Base-by-base conservation (phyloP, 2,888 invertebrate species). In the Meiosimyza platycephala region DNA sequence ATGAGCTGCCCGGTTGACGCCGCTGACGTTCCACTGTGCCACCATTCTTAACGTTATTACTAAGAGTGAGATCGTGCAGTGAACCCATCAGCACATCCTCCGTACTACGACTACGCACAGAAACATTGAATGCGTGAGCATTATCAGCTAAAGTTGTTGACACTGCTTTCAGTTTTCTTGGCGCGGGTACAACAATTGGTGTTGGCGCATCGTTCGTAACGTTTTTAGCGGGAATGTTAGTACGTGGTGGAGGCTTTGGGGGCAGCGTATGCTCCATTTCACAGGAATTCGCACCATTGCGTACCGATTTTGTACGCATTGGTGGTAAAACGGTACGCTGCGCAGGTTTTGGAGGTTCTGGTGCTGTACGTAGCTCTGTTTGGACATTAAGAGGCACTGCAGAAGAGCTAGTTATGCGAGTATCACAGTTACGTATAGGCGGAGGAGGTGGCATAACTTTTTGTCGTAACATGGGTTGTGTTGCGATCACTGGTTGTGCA, bases 301-400 rank as follows among this genome's bases (percentile, higher is more conserved):
- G 79, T 13, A 81, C 83, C 9, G 85, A 84, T 60, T 83, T 82
- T 1, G 86, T 80, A 48, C 86, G 84, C 48, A 79, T 77, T 74
- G 79, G 81, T 69, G 81, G 81, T 77, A 77, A 76, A 74, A 64
- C 78, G 70, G 72, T 78, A 74, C 73, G 83, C 73, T 80, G 78
- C 60, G 74, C 81, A 60, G 76, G 80, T 75, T 79, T 74, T 71
- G 79, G 77, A 66, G 77, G 50, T 63, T 60, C 67, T 59, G 9
- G 15, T 0, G 40, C 40, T 28, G 28, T 28, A 40, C 40, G 57
- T 4, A 4, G 40, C 40, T 40, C 28, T 40, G 16, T 13, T 12
- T 2, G 33, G n/a, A 18, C 40, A 54, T 9, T 28, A 15, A 70
- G 72, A 65, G 51, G 22, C 48, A 75, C 48, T 70, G 77, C 33